These are phyloP conservation scores for Troglohyphantes excavatus DNA, from an alignment of 2,888 invertebrate species.

Conservation along the genomic window DNA sequence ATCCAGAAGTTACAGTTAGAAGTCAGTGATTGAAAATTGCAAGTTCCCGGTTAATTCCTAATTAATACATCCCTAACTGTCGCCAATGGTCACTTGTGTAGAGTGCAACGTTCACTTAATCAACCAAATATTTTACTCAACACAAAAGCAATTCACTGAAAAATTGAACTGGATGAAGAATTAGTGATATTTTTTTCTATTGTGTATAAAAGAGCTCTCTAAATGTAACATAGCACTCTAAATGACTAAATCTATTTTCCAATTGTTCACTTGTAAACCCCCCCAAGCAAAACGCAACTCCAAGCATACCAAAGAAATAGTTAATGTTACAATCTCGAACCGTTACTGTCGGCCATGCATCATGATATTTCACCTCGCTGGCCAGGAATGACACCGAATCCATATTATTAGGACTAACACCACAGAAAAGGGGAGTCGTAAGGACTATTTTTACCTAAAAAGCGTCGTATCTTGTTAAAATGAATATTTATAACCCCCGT, in stretches of 20 bases:
- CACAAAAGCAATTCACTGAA: too few relatives aligned
- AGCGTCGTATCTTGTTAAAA: constrained; percentile 61
- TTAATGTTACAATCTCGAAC: not conserved
- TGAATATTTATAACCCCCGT: constrained; percentile 71
- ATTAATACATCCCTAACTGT: too few relatives aligned
- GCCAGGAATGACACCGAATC: constrained; percentile 44
- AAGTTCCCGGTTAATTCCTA: too few relatives aligned
- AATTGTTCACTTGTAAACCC: not conserved
- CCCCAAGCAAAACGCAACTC: not conserved
- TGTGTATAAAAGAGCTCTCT: too few relatives aligned
- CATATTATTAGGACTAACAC: constrained; percentile 48
- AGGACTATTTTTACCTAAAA: constrained; percentile 37
- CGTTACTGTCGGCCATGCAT: constrained; percentile 11
- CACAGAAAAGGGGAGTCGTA: constrained; percentile 25
- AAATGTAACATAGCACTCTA: not conserved
- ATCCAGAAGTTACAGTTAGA: too few relatives aligned
- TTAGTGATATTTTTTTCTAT: too few relatives aligned
- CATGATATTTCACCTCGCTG: constrained; percentile 59
- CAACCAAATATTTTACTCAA: too few relatives aligned
- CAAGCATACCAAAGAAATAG: not conserved
- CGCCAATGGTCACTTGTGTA: too few relatives aligned
- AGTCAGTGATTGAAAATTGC: too few relatives aligned
- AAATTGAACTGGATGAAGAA: too few relatives aligned
- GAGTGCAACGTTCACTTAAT: too few relatives aligned
- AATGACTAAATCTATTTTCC: not conserved